These are phyloP conservation scores for Oscheius sp. DNA, from an alignment of 2,888 invertebrate genomes.

Conservation along the genomic window DNA sequence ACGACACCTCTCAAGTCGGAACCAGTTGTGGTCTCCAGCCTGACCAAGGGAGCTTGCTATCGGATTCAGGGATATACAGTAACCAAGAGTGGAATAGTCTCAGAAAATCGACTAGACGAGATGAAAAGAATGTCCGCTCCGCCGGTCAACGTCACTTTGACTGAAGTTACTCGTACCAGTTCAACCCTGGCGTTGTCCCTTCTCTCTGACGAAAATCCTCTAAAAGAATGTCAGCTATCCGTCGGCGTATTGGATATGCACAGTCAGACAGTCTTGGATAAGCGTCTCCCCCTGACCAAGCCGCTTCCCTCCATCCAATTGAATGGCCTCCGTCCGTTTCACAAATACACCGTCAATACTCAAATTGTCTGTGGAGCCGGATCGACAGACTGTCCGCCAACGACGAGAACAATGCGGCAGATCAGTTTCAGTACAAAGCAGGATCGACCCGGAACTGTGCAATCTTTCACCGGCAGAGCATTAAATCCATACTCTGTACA, in stretches of 20 bases:
- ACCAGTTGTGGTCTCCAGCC: constrained; percentile 44
- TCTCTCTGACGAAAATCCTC: constrained; percentile 11
- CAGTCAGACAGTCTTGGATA: constrained; percentile 61
- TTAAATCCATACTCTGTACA: constrained; percentile 68
- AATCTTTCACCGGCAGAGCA: constrained; percentile 47
- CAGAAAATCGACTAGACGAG: constrained; percentile 64
- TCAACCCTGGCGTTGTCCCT: constrained; percentile 40
- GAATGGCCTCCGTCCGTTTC: constrained; percentile 67
- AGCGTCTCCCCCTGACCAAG: constrained; percentile 43
- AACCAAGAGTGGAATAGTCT: constrained; percentile 71
- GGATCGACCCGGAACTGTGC: constrained; percentile 67
- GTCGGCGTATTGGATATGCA: constrained; percentile 65
- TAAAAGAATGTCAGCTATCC: constrained; percentile 59
- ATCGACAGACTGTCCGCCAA: constrained; percentile 49
- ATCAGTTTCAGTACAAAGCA: constrained; percentile 64
- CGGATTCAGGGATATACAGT: constrained; percentile 70
- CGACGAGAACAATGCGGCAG: constrained; percentile 59
- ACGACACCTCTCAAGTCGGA: constrained; percentile 46
- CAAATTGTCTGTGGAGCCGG: constrained; percentile 42
- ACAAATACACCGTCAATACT: constrained; percentile 67
- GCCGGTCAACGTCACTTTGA: constrained; percentile 59
- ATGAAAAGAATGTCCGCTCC: constrained; percentile 64
- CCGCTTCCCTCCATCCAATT: constrained; percentile 56
- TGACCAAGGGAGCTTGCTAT: constrained; percentile 68
- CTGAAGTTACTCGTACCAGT: constrained; percentile 54